Conservation (phyloP, 2,797 vertebrate genomes). For the Halcyon leucocephala region DNA sequence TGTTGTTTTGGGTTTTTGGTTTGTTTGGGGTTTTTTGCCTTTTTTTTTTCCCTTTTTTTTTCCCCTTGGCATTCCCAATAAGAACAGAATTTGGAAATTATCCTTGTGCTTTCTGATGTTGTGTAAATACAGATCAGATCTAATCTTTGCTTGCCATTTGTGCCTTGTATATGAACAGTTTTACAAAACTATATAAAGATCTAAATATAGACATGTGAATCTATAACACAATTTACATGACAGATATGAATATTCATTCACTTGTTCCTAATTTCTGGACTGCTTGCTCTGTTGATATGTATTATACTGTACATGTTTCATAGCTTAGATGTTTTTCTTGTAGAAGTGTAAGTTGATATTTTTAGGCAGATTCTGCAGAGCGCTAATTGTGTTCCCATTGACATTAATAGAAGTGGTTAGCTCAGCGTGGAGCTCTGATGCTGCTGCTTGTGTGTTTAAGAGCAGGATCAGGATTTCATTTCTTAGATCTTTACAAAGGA, state of each 20-base stretch:
- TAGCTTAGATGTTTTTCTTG: background rate
- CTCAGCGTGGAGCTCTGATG: background rate
- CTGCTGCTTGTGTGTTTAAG: background rate
- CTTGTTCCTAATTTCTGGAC: background rate
- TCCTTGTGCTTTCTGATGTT: background rate
- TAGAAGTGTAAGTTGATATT: background rate
- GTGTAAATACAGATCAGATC: background rate
- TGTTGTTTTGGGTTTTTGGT: no score
- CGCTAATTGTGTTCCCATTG: background rate
- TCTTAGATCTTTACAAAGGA: background rate
- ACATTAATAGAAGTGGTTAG: background rate
- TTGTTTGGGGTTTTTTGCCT: no score
- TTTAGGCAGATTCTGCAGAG: background rate
- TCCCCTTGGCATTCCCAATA: background rate
- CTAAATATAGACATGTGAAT: background rate
- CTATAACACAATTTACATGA: background rate
- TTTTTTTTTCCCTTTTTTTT: background rate
- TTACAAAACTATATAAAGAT: background rate
- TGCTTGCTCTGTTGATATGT: background rate
- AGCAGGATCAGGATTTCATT: background rate
- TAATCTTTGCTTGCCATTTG: background rate
- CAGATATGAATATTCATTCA: background rate
- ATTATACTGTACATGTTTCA: background rate
- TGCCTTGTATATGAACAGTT: background rate
- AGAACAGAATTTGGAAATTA: background rate